Evolutionary conservation across 64 coral and sea anemone genomes (phyloP).

Genomic region (Anthopleura sola): DNA sequence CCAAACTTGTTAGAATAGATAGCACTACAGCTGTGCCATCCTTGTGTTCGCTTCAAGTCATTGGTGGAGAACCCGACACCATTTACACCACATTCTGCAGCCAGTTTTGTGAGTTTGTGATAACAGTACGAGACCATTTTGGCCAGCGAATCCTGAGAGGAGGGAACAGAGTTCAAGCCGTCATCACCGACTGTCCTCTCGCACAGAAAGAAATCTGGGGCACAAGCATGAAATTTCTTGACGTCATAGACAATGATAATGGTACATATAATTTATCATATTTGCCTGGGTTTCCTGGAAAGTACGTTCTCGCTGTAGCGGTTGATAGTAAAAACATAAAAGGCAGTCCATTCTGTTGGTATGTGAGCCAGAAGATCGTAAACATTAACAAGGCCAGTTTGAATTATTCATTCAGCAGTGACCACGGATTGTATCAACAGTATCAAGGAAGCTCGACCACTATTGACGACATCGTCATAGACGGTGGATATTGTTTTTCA

Average conservation of each 20-base stretch:
- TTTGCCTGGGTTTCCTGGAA: neutral
- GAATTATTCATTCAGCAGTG: neutral
- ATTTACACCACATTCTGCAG: slow-evolving; percentile 20
- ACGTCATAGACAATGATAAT: slow-evolving; percentile 3
- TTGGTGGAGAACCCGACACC: neutral
- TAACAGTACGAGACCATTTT: slow-evolving; percentile 15
- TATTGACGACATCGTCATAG: slow-evolving; percentile 21
- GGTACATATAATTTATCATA: slow-evolving; percentile 9
- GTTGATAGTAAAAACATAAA: slow-evolving; percentile 9
- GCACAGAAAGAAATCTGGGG: slow-evolving; percentile 3
- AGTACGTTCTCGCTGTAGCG: neutral
- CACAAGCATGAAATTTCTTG: neutral
- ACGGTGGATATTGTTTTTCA: slow-evolving; percentile 8
- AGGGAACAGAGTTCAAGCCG: slow-evolving; percentile 6
- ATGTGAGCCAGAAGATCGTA: slow-evolving; percentile 16
- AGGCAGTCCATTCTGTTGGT: slow-evolving; percentile 22
- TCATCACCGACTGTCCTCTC: slow-evolving; percentile 7
- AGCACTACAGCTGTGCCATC: slow-evolving; percentile 4
- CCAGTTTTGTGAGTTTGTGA: slow-evolving; percentile 15
- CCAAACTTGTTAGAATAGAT: neutral
- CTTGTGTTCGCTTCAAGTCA: neutral
- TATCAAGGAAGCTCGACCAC: neutral
- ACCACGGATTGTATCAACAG: neutral
- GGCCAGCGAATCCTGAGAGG: neutral
- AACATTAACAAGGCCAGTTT: neutral